These are phyloP conservation scores for Apogon hyalosoma DNA, from an alignment of 2,797 vertebrate genomes.

Conservation along the genomic window DNA sequence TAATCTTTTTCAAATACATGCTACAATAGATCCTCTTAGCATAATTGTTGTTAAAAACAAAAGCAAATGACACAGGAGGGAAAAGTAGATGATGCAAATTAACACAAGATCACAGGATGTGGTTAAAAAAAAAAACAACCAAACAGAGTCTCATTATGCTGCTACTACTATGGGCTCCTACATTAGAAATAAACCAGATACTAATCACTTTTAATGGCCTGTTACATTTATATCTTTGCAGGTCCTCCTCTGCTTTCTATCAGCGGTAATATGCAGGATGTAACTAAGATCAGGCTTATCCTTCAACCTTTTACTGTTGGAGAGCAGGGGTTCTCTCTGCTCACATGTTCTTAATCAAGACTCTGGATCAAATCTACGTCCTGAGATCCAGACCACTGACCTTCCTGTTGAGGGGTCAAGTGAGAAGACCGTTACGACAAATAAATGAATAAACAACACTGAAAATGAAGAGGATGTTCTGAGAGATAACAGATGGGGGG, in stretches of 20 bases:
- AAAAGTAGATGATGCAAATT: conserved; percentile 20
- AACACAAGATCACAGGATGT: background rate
- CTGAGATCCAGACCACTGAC: conserved; percentile 50
- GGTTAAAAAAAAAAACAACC: background rate
- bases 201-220: background rate
- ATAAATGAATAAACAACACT: conserved; percentile 49
- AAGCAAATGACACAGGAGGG: background rate
- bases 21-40: background rate
- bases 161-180: background rate
- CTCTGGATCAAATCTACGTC: conserved; percentile 28
- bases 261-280: background rate
- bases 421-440: conserved; percentile 25
- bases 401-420: conserved; percentile 36
- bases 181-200: background rate
- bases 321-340: conserved; percentile 9
- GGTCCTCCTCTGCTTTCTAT: background rate
- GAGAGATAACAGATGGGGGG: conserved; percentile 27
- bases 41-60: conserved; percentile 17
- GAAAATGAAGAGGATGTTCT: conserved; percentile 44
- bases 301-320: background rate
- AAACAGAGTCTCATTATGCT: background rate
- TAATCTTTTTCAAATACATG: conserved; percentile 2
- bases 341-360: conserved; percentile 26
- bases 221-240: background rate
- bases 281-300: background rate